phyloP scores from a whole-genome alignment of 2,797 vertebrate genomes.

The Karalla daura region DNA sequence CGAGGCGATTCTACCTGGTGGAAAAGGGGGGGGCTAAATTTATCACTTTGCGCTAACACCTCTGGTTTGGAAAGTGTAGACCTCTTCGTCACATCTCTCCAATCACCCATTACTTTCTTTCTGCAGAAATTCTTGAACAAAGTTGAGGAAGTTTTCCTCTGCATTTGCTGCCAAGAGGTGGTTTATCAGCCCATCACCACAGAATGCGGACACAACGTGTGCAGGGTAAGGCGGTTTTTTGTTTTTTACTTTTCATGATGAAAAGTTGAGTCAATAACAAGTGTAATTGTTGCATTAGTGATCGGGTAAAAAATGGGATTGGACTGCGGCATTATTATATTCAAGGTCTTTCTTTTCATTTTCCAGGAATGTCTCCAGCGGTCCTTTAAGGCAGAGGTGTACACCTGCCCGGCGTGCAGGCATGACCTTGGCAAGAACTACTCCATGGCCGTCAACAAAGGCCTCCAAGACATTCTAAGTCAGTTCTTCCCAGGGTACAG shows the following conservation, averaged over 20 bases:
- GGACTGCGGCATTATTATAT: too few species aligned
- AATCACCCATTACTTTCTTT: constrained; percentile 14
- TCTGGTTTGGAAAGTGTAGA: not conserved
- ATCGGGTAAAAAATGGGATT: too few species aligned
- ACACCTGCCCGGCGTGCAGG: constrained; percentile 95
- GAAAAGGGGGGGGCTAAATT: too few species aligned
- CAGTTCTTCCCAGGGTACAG: constrained; percentile 98
- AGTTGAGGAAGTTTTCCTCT: constrained; percentile 94
- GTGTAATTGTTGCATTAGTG: not conserved
- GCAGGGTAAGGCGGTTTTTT: constrained; percentile 96
- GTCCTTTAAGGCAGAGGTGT: constrained; percentile 94
- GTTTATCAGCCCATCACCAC: constrained; percentile 94
- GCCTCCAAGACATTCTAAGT: constrained; percentile 89
- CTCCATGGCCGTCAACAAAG: constrained; percentile 89
- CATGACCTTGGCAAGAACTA: constrained; percentile 91
- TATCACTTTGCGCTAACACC: not conserved
- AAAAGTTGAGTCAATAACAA: not conserved
- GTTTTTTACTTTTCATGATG: too few species aligned
- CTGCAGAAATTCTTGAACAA: constrained; percentile 92
- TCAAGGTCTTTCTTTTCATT: too few species aligned
- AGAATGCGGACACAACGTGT: constrained; percentile 96
- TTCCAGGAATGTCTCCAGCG: constrained; percentile 94
- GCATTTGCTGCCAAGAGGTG: constrained; percentile 98
- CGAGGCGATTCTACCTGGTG: too few species aligned
- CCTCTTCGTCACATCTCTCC: not conserved